Base-by-base conservation (phyloP, 2,113 vertebrate species). In the Coracopsis vasa region DNA sequence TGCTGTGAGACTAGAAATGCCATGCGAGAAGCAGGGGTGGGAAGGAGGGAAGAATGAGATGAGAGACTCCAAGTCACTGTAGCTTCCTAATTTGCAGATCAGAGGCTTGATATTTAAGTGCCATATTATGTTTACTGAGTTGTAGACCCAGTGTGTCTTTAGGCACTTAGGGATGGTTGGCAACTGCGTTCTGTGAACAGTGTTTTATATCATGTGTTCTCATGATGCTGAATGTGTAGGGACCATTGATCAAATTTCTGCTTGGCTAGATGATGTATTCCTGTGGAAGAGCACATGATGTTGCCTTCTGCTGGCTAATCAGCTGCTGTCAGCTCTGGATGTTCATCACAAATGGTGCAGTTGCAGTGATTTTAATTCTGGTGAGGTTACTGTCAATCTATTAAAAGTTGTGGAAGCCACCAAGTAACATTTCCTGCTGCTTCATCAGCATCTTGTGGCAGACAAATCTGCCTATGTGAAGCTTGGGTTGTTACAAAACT, bases 41-140 rank as follows among this genome's bases (percentile, higher is more conserved):
- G 47, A 62, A 58, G 25, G 16, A 41, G 28, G 10, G 16, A 66
- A 41, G 50, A 74, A 50, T 16, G n/a, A 42, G 19, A 24, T 42
- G 23, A 11, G 11, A 3, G 25, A 9, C 29, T 50, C 3, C 3
- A 12, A 27, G 31, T 71, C 1, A 0, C 23, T 51, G 1, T 24
- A 71, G n/a, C 13, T 80, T 19, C 13, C 1, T 6, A 66, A 28
- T 1, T 58, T 27, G 21, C 39, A 85, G 5, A 33, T 58, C 6
- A 74, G 50, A 66, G n/a, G 6, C 37, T 6, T 84, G 24, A 50
- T 48, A 33, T 50, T 71, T 39, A 54, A 23, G 18, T 67, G 42
- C 48, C 2, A 0, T 7, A 33, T 29, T 7, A 13, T 44, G 23
- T 85, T 94, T 20, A 13, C 10, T 7, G 33, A 27, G 10, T 39